Evolutionary conservation across 2,113 vertebrate species (phyloP).

Genomic region (Carettochelys insculpta): DNA sequence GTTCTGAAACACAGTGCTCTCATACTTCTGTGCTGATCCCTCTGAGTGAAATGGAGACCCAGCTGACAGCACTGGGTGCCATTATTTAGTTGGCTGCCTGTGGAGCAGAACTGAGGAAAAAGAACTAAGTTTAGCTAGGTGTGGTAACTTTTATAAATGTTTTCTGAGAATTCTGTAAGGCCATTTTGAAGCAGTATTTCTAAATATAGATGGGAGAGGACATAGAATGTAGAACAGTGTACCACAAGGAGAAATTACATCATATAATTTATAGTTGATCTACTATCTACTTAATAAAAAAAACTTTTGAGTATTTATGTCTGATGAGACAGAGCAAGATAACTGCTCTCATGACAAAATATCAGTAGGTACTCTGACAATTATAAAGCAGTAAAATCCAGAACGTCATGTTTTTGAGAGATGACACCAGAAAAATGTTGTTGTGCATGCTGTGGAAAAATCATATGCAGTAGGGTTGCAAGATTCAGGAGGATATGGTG

Average conservation of each 20-base stretch:
- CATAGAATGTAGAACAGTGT: conserved; percentile 32
- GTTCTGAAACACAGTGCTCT: too few species aligned
- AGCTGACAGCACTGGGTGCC: neutral
- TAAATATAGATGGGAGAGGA: conserved; percentile 1
- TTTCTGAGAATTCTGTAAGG: conserved; percentile 42
- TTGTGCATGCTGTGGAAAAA: too few species aligned
- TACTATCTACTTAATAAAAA: conserved; percentile 52
- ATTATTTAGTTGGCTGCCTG: conserved; percentile 13
- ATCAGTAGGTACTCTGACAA: conserved; percentile 46
- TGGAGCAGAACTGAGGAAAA: neutral
- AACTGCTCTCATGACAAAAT: conserved; percentile 66
- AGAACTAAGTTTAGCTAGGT: neutral
- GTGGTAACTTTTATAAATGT: neutral
- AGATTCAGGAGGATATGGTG: too few species aligned
- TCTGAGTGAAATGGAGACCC: neutral
- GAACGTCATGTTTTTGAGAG: neutral
- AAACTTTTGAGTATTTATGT: conserved; percentile 57
- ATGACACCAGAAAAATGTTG: neutral
- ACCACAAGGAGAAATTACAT: conserved; percentile 45
- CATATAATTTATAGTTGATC: conserved; percentile 56
- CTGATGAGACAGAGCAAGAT: conserved; percentile 42
- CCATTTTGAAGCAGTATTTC: neutral
- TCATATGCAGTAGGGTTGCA: too few species aligned
- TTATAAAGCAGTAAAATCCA: neutral
- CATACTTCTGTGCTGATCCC: neutral